phyloP scores from a whole-genome alignment of 2,797 vertebrate genomes.

The Danio kyathit region DNA sequence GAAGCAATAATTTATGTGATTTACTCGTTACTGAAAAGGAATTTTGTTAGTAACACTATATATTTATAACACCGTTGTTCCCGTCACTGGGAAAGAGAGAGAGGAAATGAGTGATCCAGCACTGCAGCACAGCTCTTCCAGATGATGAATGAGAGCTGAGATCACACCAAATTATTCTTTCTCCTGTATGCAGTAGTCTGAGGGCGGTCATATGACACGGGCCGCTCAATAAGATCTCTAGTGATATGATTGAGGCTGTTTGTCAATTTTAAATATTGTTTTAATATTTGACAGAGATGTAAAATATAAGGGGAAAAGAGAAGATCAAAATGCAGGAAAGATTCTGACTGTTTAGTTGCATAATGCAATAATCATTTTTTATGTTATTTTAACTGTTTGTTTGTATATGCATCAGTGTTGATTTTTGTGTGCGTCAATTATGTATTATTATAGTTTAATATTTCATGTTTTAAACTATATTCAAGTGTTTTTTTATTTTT shows the following conservation, averaged over 20 bases:
- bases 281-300: slow-evolving; percentile 18
- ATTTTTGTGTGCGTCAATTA: too few species aligned
- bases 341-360: slow-evolving; percentile 31
- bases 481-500: too few species aligned
- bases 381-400: too few species aligned
- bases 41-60: too few species aligned
- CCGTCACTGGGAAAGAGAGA: too few species aligned
- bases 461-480: too few species aligned
- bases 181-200: slow-evolving; percentile 26
- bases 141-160: slow-evolving; percentile 52
- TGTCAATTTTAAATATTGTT: slow-evolving; percentile 5
- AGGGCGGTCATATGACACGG: slow-evolving; percentile 39
- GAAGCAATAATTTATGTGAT: too few species aligned
- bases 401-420: too few species aligned
- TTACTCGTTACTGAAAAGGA: too few species aligned
- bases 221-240: slow-evolving; percentile 42
- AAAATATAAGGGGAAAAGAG: not conserved
- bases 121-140: slow-evolving; percentile 43
- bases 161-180: slow-evolving; percentile 34
- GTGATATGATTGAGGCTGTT: slow-evolving; percentile 24
- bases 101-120: slow-evolving; percentile 36
- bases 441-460: too few species aligned
- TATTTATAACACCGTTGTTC: too few species aligned
- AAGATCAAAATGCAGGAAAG: not conserved
- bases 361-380: slow-evolving; percentile 42